Percentiles rank a stretch among this genome's conserved stretches.
Evolutionary conservation across 2,888 invertebrate genomes (phyloP).

Genomic region (Synergus laeviventris): DNA sequence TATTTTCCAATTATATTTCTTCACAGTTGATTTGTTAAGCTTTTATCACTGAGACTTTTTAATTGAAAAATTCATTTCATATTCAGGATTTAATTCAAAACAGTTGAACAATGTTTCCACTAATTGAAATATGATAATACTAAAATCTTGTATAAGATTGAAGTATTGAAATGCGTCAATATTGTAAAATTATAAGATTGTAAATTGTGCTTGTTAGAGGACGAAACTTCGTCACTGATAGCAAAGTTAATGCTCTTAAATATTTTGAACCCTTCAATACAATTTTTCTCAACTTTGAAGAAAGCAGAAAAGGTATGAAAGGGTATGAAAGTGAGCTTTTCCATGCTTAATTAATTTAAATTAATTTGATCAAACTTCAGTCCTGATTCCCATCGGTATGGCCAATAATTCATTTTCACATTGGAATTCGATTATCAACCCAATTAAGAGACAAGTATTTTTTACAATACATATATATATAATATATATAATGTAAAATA

Average conservation of each 20-base stretch:
- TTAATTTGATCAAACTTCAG: conserved; percentile 18
- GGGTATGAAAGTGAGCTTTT: neutral
- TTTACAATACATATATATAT: too few species aligned
- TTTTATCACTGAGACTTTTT: neutral
- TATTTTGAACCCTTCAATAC: conserved; percentile 5
- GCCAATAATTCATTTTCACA: conserved; percentile 33
- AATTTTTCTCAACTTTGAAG: conserved; percentile 14
- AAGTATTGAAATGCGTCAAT: neutral
- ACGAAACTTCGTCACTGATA: neutral
- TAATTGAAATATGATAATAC: neutral
- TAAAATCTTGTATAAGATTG: neutral
- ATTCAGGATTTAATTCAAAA: neutral
- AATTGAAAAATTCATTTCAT: conserved; percentile 1
- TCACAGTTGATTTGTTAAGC: neutral
- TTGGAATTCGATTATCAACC: conserved; percentile 13
- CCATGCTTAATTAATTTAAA: conserved; percentile 27
- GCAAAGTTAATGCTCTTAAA: neutral
- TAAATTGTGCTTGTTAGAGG: neutral
- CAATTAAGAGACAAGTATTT: conserved; percentile 8
- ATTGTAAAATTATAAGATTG: neutral
- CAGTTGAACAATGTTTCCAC: neutral
- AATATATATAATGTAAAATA: too few species aligned
- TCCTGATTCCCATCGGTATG: neutral
- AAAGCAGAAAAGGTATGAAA: neutral
- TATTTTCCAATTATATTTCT: conserved; percentile 16